Conservation (phyloP, 53 echinoderm and acorn worm species). For the Astropecten irregularis region DNA sequence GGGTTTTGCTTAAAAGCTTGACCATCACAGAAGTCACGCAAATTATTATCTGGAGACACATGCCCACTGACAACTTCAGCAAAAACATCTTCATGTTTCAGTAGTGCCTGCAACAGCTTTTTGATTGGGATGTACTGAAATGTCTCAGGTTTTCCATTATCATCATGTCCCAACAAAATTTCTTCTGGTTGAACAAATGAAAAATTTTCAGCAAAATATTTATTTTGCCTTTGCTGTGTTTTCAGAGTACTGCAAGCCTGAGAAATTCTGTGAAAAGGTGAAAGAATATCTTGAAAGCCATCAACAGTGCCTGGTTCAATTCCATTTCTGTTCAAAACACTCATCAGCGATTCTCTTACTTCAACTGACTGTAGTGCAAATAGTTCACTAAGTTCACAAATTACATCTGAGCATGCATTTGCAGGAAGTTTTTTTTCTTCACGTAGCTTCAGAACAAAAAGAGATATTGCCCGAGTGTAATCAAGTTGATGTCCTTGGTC, state of each 20-base stretch:
- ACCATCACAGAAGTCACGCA: constrained; percentile 63
- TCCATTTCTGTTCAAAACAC: constrained; percentile 56
- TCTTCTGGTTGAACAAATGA: constrained; percentile 68
- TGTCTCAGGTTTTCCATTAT: constrained; percentile 63
- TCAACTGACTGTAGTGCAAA: constrained; percentile 41
- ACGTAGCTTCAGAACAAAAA: constrained; percentile 47
- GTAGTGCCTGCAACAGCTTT: constrained; percentile 47
- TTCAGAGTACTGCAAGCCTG: constrained; percentile 25
- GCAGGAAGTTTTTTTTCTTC: constrained; percentile 55
- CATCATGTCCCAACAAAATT: constrained; percentile 65
- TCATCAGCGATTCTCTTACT: constrained; percentile 10
- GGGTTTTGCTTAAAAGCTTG: constrained; percentile 47
- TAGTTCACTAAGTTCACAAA: constrained; percentile 48
- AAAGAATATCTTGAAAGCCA: constrained; percentile 59
- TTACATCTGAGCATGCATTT: constrained; percentile 49
- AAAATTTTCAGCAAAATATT: constrained; percentile 56
- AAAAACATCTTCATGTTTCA: constrained; percentile 69
- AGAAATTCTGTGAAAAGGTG: constrained; percentile 52
- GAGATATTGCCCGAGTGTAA: constrained; percentile 19
- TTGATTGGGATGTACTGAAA: constrained; percentile 65
- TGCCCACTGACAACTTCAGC: constrained; percentile 64
- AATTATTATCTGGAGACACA: constrained; percentile 43
- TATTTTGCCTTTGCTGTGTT: constrained; percentile 42
- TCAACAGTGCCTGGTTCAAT: constrained; percentile 35
- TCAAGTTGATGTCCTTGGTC: neutral